These are phyloP conservation scores for Eristalinus aeneus DNA, from an alignment of 2,888 invertebrate genomes.

Conservation along the genomic window DNA sequence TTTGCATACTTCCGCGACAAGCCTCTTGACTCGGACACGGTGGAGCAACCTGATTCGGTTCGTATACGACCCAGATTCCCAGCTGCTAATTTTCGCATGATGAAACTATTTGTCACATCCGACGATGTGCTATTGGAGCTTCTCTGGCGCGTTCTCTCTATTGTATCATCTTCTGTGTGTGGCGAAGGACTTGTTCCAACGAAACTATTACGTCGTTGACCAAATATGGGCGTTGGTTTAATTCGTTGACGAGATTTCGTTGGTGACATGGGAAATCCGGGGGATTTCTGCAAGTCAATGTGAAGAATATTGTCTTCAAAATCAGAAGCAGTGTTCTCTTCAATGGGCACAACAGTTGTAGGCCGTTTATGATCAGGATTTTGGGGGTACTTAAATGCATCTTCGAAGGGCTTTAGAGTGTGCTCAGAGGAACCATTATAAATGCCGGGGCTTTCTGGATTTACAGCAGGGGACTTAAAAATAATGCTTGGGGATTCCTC, in stretches of 20 bases:
- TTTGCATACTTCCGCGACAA: constrained; percentile 79
- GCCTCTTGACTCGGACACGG: constrained; percentile 76
- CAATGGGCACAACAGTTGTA: constrained; percentile 71
- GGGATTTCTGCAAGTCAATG: constrained; percentile 76
- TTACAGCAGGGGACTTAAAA: neutral
- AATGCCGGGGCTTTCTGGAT: neutral
- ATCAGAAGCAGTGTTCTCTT: constrained; percentile 76
- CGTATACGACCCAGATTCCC: constrained; percentile 76
- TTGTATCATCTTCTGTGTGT: constrained; percentile 67
- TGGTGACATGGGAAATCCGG: constrained; percentile 76
- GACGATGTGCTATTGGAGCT: constrained; percentile 65
- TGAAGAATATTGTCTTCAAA: constrained; percentile 78
- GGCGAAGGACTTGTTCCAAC: constrained; percentile 81
- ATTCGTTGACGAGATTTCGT: constrained; percentile 86
- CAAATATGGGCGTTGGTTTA: constrained; percentile 86
- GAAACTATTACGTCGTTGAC: constrained; percentile 85
- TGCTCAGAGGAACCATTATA: constrained; percentile 32
- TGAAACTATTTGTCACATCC: constrained; percentile 40
- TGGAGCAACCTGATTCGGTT: constrained; percentile 80
- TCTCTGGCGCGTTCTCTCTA: constrained; percentile 39
- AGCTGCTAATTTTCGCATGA: constrained; percentile 51
- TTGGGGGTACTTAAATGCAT: constrained; percentile 76
- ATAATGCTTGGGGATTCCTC: too few species aligned
- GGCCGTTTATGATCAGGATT: constrained; percentile 71
- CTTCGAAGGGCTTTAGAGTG: constrained; percentile 50